Evolutionary conservation across 2,113 vertebrate species (phyloP), one percentile per base, ranked within the genome.

Genomic region (Polypterus bichir): DNA sequence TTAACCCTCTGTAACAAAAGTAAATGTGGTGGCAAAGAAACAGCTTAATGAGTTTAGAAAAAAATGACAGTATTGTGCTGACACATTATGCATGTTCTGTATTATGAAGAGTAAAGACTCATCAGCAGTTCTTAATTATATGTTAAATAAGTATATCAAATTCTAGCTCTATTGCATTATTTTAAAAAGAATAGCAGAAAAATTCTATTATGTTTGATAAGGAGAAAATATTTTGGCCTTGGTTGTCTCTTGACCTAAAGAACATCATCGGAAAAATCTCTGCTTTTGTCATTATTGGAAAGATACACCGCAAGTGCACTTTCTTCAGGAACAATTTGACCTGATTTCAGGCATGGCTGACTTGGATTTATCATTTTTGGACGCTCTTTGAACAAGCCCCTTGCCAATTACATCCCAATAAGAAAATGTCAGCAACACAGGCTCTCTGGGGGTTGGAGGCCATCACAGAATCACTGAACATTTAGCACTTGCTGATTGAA

Each of bases 401-500:
- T 64, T 46, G 55, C 63, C 49, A 59, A 51, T 59, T 59, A 47
- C 48, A 49, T 51, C 48, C 62, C 8, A 49, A 47, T 9, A 10
- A 45, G 62, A 54, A 60, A 52, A 64, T 63, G 66, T 60, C 66
- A 60, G 66, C 44, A 64, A 69, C 67, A 67, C 63, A 10, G 63
- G 67, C 62, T 69, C 72, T 70, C 62, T 60, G 48, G 70, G 68
- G 67, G 72, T 70, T 64, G 45, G 59, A 69, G 73, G 76, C 74
- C 56, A 7, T 47, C 57, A 63, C 67, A 59, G 55, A 72, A 65
- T 71, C 60, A n/a, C 66, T 54, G 62, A 68, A 72, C 77, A 72
- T 78, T 75, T 76, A 71, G 67, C 68, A 48, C 49, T 9, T 45
- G 70, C 74, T 77, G 79, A 81, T 74, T 79, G 77, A 79, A 73